These are phyloP conservation scores for Chionis minor DNA, from an alignment of 2,113 vertebrate genomes.

Conservation along the genomic window DNA sequence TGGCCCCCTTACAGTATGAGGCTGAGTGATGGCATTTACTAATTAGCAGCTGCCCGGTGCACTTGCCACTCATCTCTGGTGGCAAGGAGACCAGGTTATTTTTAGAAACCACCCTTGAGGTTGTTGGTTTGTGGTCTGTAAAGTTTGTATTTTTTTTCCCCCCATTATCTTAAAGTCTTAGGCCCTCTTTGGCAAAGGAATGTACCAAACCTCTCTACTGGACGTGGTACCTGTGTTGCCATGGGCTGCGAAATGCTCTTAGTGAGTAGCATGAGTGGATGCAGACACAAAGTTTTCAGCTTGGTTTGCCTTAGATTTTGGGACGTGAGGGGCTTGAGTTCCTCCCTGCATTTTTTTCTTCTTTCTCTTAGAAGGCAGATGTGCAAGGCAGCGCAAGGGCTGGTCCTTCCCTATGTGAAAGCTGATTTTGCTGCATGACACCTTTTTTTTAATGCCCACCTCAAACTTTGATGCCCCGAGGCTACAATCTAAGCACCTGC, in stretches of 20 bases:
- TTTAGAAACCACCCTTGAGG: not conserved
- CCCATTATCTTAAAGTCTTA: not conserved
- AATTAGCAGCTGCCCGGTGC: not conserved
- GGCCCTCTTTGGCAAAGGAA: not conserved
- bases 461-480: not conserved
- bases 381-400: not conserved
- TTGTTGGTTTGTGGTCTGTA: not conserved
- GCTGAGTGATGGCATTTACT: not conserved
- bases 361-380: not conserved
- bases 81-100: not conserved
- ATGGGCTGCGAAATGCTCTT: not conserved
- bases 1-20: too few species aligned
- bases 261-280: fast-evolving
- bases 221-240: too few species aligned
- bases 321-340: not conserved
- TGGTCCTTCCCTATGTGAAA: not conserved
- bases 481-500: not conserved
- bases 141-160: too few species aligned
- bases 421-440: fast-evolving
- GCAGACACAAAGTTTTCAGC: not conserved
- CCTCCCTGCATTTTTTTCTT: not conserved
- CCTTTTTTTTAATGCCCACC: not conserved
- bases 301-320: not conserved
- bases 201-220: not conserved
- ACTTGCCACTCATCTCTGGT: fast-evolving